phyloP scores from a whole-genome alignment of 2,113 vertebrate species.

The Podocnemis expansa region DNA sequence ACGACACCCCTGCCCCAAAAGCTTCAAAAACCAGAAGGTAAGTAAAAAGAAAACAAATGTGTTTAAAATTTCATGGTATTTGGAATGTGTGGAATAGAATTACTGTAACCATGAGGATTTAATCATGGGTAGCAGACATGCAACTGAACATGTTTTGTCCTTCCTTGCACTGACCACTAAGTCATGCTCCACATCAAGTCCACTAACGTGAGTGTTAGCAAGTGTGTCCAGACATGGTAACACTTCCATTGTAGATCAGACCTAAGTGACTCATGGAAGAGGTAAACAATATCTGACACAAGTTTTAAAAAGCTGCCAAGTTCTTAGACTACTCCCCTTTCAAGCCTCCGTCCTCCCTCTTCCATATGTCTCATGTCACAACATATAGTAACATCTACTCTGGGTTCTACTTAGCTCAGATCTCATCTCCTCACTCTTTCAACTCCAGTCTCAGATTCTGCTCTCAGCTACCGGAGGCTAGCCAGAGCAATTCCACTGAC shows the following conservation, averaged over 20 bases:
- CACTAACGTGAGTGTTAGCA: background rate
- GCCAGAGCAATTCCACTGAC: background rate
- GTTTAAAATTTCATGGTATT: background rate
- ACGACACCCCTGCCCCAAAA: too few species aligned
- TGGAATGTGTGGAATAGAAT: background rate
- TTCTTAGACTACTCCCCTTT: background rate
- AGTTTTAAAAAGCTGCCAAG: background rate
- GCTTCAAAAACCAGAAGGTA: background rate
- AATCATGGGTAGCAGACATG: background rate
- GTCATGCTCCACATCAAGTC: background rate
- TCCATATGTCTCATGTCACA: background rate
- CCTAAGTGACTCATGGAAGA: background rate
- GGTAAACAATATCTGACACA: background rate
- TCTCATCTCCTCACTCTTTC: background rate
- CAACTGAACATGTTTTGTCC: background rate
- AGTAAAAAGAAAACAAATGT: too few species aligned
- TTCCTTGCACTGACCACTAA: background rate
- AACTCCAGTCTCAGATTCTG: background rate
- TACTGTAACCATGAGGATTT: background rate
- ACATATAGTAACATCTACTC: background rate
- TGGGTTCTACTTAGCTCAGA: background rate
- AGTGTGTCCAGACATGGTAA: background rate
- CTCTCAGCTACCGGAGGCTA: slow-evolving; percentile 4
- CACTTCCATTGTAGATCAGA: background rate
- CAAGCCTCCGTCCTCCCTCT: background rate